These are phyloP conservation scores for Embidobia sp. DNA, from an alignment of 2,888 invertebrate genomes.

Conservation along the genomic window DNA sequence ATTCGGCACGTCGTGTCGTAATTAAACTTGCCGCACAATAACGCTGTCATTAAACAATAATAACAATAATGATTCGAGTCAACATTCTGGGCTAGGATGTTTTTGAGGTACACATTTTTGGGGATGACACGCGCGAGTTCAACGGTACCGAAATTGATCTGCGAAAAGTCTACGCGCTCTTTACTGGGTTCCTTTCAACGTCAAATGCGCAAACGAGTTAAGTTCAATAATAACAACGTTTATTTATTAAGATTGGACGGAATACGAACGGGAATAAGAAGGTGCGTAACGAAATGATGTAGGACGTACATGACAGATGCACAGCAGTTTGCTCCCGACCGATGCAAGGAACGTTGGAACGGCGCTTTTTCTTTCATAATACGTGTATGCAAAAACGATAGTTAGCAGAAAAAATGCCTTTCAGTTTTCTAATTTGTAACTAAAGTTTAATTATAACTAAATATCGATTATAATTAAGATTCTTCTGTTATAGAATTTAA, in stretches of 20 bases:
- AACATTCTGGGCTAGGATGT: too few species aligned
- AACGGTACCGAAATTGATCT: too few species aligned
- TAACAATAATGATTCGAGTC: background rate
- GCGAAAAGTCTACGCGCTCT: too few species aligned
- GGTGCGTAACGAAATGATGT: slow-evolving; percentile 31
- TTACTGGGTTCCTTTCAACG: background rate
- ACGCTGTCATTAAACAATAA: background rate
- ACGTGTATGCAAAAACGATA: too few species aligned
- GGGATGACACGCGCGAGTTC: too few species aligned
- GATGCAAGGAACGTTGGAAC: slow-evolving; percentile 31
- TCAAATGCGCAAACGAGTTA: slow-evolving; percentile 27
- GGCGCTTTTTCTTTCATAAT: too few species aligned
- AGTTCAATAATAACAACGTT: slow-evolving; percentile 56
- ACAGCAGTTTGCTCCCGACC: slow-evolving; percentile 22
- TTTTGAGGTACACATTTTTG: too few species aligned
- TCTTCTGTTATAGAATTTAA: too few species aligned
- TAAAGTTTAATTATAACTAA: too few species aligned
- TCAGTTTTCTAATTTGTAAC: too few species aligned
- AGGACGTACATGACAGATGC: slow-evolving; percentile 21
- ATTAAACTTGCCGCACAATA: slow-evolving; percentile 17
- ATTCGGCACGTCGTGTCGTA: slow-evolving; percentile 8
- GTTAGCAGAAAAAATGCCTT: too few species aligned
- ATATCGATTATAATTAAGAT: too few species aligned
- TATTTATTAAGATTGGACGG: slow-evolving; percentile 62
- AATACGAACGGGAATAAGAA: slow-evolving; percentile 48